Evolutionary conservation across 2,888 invertebrate species (phyloP).

Genomic region (Carcina quercana): DNA sequence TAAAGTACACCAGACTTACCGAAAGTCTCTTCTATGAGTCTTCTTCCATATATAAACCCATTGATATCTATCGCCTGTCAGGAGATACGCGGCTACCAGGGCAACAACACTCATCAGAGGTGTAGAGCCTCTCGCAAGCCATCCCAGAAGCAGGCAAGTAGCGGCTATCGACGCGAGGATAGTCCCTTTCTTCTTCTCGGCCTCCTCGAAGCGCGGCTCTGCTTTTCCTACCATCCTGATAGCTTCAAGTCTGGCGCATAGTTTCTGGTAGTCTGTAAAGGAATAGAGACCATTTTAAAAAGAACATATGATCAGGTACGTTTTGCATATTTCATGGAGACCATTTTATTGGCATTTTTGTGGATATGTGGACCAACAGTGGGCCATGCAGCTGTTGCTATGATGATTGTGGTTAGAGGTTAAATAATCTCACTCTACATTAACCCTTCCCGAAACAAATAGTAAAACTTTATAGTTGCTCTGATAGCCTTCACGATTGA

Average conservation of each 20-base stretch:
- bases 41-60: slow-evolving; percentile 66
- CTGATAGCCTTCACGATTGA: too few species aligned
- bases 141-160: slow-evolving; percentile 32
- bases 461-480: too few species aligned
- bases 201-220: slow-evolving; percentile 59
- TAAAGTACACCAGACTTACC: slow-evolving; percentile 58
- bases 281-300: background rate
- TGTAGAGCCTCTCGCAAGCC: slow-evolving; percentile 35
- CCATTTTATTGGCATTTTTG: slow-evolving; percentile 1
- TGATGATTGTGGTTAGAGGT: too few species aligned
- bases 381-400: too few species aligned
- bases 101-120: slow-evolving; percentile 32
- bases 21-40: slow-evolving; percentile 50
- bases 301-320: too few species aligned
- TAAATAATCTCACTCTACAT: too few species aligned
- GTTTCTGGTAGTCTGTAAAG: background rate
- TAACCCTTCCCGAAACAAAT: too few species aligned
- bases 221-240: slow-evolving; percentile 60
- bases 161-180: slow-evolving; percentile 39
- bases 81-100: slow-evolving; percentile 39
- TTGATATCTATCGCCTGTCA: slow-evolving; percentile 62
- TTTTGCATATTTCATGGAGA: background rate
- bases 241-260: slow-evolving; percentile 18
- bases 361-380: too few species aligned
- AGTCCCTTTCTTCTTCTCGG: slow-evolving; percentile 39